phyloP scores from a whole-genome alignment of 2,113 vertebrate species.

The Pristiophorus japonicus region DNA sequence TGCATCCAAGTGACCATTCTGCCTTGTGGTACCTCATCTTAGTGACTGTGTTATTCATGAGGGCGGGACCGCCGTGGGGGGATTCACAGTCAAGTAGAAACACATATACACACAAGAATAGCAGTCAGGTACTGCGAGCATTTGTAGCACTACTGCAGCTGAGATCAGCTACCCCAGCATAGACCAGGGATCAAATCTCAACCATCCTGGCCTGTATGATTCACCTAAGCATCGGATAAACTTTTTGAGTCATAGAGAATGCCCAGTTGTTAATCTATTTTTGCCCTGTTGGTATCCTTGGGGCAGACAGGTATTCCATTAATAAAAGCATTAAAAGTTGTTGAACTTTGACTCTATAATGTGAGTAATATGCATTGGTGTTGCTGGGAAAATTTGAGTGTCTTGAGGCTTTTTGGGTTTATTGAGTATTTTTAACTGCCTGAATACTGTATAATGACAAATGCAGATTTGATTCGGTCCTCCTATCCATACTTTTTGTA shows the following conservation, averaged over 20 bases:
- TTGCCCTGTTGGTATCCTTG: background rate
- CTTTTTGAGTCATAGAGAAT: background rate
- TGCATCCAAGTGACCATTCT: too few relatives aligned
- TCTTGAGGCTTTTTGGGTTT: background rate
- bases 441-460: background rate
- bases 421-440: background rate
- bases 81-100: background rate
- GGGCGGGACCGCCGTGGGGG: too few relatives aligned
- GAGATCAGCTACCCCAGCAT: background rate
- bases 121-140: background rate
- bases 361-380: background rate
- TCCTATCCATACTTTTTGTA: background rate
- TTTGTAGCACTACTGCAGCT: background rate
- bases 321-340: background rate
- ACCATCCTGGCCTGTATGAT: background rate
- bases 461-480: background rate
- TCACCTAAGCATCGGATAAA: background rate
- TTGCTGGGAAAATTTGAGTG: background rate
- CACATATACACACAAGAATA: background rate
- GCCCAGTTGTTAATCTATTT: background rate
- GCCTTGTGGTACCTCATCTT: too few relatives aligned
- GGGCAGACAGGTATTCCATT: background rate
- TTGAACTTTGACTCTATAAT: background rate
- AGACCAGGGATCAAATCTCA: background rate
- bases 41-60: too few relatives aligned